Evolutionary conservation across 2,888 invertebrate species (phyloP).

Genomic region (Drosophila pegasa): DNA sequence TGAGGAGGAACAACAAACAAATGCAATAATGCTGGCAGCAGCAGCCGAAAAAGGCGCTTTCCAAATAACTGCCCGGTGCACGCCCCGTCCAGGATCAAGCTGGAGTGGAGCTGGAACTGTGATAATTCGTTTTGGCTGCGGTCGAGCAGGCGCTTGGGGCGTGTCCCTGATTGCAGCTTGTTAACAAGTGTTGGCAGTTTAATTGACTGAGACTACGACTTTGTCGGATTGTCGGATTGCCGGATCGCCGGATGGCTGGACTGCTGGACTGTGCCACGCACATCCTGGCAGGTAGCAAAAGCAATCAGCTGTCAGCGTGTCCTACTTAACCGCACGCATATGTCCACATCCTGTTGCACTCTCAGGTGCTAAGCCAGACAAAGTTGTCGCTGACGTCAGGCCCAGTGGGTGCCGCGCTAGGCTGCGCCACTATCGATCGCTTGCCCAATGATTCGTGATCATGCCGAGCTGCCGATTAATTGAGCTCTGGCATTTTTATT

Average conservation of each 20-base stretch:
- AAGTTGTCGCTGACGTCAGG: constrained; percentile 46
- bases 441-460: constrained; percentile 35
- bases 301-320: constrained; percentile 74
- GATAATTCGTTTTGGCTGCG: constrained; percentile 65
- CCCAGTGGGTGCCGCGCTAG: constrained; percentile 40
- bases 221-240: constrained; percentile 18
- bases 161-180: constrained; percentile 82
- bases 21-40: constrained; percentile 37
- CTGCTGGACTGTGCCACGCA: constrained; percentile 28
- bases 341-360: constrained; percentile 48
- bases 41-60: constrained; percentile 63
- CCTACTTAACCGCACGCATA: constrained; percentile 66
- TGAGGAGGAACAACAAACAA: constrained; percentile 56
- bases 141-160: constrained; percentile 74
- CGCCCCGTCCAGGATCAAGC: constrained; percentile 38
- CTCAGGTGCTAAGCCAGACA: constrained; percentile 35
- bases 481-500: constrained; percentile 76
- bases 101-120: constrained; percentile 25
- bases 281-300: constrained; percentile 54
- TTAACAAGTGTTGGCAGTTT: constrained; percentile 83
- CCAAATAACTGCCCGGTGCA: constrained; percentile 62
- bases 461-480: constrained; percentile 76
- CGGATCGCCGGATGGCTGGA: background rate
- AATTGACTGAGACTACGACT: constrained; percentile 70
- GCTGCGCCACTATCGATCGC: constrained; percentile 31